Percentiles rank a stretch among this genome's conserved stretches.
phyloP scores from a whole-genome alignment of 2,797 vertebrate genomes.

The Ciconia nigra region DNA sequence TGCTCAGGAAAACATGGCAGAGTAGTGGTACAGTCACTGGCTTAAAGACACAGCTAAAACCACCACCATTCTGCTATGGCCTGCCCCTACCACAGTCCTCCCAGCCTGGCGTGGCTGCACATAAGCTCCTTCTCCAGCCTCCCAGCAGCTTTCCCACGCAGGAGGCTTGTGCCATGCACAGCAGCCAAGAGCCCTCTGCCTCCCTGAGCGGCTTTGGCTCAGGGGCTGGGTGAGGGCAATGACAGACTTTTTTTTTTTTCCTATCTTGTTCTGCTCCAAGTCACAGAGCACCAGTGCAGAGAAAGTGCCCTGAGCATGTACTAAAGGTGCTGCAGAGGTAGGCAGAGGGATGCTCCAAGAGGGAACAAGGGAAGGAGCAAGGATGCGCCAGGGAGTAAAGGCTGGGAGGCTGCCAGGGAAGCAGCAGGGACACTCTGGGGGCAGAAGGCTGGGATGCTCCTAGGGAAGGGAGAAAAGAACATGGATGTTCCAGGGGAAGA shows the following conservation, averaged over 20 bases:
- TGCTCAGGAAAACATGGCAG: background rate
- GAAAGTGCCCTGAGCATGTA: background rate
- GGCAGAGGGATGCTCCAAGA: background rate
- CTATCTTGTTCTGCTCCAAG: background rate
- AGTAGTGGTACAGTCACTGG: fast-evolving
- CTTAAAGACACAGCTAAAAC: background rate
- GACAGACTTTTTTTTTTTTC: background rate
- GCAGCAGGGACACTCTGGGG: background rate
- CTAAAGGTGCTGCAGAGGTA: background rate
- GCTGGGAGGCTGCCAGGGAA: background rate
- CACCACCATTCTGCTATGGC: fast-evolving
- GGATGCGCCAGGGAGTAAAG: background rate
- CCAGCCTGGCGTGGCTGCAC: fast-evolving
- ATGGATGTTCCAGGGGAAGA: too few species aligned
- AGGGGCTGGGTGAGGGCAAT: background rate
- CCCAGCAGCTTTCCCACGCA: background rate
- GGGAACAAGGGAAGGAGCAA: background rate
- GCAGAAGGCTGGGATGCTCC: background rate
- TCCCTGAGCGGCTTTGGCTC: background rate
- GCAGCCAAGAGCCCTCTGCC: background rate
- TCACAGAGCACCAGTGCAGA: background rate
- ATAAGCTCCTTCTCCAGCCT: background rate
- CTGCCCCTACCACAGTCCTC: background rate
- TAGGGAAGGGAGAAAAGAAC: background rate
- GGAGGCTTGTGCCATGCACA: background rate